Percentiles rank a stretch among this genome's conserved stretches.
These are phyloP conservation scores for Pyralis farinalis DNA, from an alignment of 2,888 invertebrate genomes.

Conservation along the genomic window DNA sequence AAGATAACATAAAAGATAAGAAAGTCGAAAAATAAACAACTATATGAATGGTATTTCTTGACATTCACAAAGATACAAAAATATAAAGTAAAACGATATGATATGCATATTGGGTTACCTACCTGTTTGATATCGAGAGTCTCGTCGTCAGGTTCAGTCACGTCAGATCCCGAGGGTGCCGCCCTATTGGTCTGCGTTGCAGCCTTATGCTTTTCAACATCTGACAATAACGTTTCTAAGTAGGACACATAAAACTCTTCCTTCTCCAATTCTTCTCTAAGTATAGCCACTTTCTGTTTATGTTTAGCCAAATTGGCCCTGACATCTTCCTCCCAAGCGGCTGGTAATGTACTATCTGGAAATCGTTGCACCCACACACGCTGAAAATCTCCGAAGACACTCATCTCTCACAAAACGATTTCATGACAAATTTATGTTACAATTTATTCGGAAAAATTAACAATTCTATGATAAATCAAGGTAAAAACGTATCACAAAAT, in stretches of 20 bases:
- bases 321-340: conserved; percentile 96
- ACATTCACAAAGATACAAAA: no score
- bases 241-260: conserved; percentile 95
- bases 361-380: conserved; percentile 95
- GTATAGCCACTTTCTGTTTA: conserved; percentile 90
- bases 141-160: conserved; percentile 67
- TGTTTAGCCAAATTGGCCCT: conserved; percentile 94
- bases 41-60: not conserved
- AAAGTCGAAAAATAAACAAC: not conserved
- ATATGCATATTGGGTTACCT: conserved; percentile 15
- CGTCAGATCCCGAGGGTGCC: conserved; percentile 72
- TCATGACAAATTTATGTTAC: conserved; percentile 76
- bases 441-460: conserved; percentile 36
- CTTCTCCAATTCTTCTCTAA: conserved; percentile 93
- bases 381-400: conserved; percentile 95
- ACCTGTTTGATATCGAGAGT: conserved; percentile 72
- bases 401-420: conserved; percentile 84
- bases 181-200: conserved; percentile 69
- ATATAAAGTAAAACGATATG: no score
- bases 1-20: conserved; percentile 1
- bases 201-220: conserved; percentile 91
- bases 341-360: conserved; percentile 93
- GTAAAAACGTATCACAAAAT: conserved; percentile 50
- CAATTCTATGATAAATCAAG: conserved; percentile 26
- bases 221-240: conserved; percentile 90